Conservation (phyloP, 2,113 vertebrate genomes). For the Myrmecophaga tridactyla region DNA sequence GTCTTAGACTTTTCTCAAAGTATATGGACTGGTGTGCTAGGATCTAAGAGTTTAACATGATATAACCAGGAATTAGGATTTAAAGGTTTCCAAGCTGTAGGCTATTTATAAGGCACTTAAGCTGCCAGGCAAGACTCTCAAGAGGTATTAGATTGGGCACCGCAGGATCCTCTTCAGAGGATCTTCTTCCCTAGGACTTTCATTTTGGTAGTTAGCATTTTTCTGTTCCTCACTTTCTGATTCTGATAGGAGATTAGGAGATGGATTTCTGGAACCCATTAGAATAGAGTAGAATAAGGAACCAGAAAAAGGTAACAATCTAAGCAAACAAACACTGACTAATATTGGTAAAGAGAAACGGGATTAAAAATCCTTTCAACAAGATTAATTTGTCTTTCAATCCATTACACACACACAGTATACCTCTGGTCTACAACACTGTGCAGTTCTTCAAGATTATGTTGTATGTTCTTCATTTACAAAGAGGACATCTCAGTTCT, state of each 20-base stretch:
- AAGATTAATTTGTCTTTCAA: slow-evolving; percentile 31
- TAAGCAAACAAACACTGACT: slow-evolving; percentile 12
- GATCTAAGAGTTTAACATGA: slow-evolving; percentile 60
- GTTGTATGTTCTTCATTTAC: slow-evolving; percentile 40
- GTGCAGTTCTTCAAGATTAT: slow-evolving; percentile 37
- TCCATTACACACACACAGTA: background rate
- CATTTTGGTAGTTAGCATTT: background rate
- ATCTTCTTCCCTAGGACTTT: slow-evolving; percentile 30
- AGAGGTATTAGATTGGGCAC: slow-evolving; percentile 31
- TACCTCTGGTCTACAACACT: background rate
- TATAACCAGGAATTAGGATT: slow-evolving; percentile 62
- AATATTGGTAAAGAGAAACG: slow-evolving; percentile 26
- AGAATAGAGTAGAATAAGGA: background rate
- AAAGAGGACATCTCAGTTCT: slow-evolving; percentile 34
- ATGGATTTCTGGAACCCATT: slow-evolving; percentile 60
- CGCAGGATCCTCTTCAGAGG: slow-evolving; percentile 44
- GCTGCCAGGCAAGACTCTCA: slow-evolving; percentile 64
- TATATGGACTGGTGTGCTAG: slow-evolving; percentile 52
- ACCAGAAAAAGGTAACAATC: slow-evolving; percentile 39
- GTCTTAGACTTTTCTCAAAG: slow-evolving; percentile 50
- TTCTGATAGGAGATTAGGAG: slow-evolving; percentile 47
- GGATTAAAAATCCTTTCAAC: slow-evolving; percentile 15
- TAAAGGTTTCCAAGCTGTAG: slow-evolving; percentile 56
- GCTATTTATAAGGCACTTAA: slow-evolving; percentile 66
- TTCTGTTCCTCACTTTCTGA: slow-evolving; percentile 58